Base-by-base conservation (phyloP, 2,888 invertebrate genomes). In the Zeuzera pyrina region DNA sequence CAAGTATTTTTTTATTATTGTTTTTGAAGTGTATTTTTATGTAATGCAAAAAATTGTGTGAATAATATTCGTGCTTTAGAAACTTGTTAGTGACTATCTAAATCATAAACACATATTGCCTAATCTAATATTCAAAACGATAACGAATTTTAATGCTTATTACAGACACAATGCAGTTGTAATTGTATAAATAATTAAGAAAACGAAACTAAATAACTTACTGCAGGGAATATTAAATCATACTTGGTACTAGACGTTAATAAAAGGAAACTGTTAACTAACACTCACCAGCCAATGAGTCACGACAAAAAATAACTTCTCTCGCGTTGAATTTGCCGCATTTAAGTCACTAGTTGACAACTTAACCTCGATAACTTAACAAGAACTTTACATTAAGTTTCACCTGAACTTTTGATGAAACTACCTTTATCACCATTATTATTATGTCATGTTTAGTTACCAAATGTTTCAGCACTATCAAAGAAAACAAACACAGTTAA, bases 271-370 rank as follows among this genome's bases (percentile, higher is more conserved):
- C 19, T 19, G 6, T 5, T 19, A 19, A 19, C 19, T n/a, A 19
- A 2, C 19, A 19, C 19, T 19, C 5, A 19, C 5, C 8, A 19
- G 19, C 19, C 5, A 19, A 55, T 65, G 63, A 64, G 38, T 64
- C 64, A 65, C 51, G 42, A 36, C 44, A 51, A 43, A 48, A 57
- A 47, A 53, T 50, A 49, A 51, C 43, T 43, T 40, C 39, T 47
- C 30, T 26, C 11, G 19, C 22, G 49, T 63, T 57, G 47, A 64
- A 64, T 57, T 66, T 66, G 47, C 61, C 63, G 65, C 65, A 50
- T 45, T 49, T 49, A 47, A 41, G 40, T 44, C 45, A 44, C 41
- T 30, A 33, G 37, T 27, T 36, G 37, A 42, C 42, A 43, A 33
- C 16, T 22, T 43, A 37, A 41, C 37, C 40, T 44, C 35, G 8